A percentile compares a stretch with the other conserved stretches of the same genome.
phyloP scores from a whole-genome alignment of 2,113 vertebrate genomes.

The Propithecus coquereli region DNA sequence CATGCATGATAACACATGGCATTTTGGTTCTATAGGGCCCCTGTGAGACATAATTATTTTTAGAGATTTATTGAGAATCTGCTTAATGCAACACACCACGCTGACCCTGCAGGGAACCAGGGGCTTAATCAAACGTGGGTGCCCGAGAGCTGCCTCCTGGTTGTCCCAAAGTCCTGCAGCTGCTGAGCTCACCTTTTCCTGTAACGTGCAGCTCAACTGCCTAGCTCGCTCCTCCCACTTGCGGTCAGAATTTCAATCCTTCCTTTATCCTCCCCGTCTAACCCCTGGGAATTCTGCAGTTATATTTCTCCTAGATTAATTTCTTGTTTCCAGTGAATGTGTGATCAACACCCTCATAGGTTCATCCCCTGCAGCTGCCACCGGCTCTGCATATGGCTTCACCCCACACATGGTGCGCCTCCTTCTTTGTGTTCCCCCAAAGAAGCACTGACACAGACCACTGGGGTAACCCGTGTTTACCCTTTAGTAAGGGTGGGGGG shows the following conservation, averaged over 20 bases:
- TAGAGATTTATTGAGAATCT: not conserved
- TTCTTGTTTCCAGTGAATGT: not conserved
- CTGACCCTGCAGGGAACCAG: not conserved
- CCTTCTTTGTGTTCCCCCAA: rapidly evolving
- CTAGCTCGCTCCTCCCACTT: too few species aligned
- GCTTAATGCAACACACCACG: rapidly evolving
- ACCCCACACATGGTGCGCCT: rapidly evolving
- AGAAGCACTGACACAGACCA: not conserved
- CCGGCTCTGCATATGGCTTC: not conserved
- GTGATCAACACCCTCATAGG: too few species aligned
- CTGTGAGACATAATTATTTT: not conserved
- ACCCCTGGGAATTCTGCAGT: not conserved
- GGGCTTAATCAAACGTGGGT: too few species aligned
- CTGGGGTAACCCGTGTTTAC: not conserved
- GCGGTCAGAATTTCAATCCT: not conserved
- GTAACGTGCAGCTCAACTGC: not conserved
- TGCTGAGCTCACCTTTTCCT: not conserved
- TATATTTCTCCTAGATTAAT: not conserved
- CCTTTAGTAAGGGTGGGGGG: not conserved
- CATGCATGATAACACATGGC: not conserved
- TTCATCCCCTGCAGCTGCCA: too few species aligned
- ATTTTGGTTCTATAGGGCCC: not conserved
- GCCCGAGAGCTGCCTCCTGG: not conserved
- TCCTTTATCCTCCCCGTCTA: not conserved
- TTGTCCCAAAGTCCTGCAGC: not conserved